Base-by-base conservation (phyloP, 2,113 vertebrate species). In the Leptocoma aspasia region DNA sequence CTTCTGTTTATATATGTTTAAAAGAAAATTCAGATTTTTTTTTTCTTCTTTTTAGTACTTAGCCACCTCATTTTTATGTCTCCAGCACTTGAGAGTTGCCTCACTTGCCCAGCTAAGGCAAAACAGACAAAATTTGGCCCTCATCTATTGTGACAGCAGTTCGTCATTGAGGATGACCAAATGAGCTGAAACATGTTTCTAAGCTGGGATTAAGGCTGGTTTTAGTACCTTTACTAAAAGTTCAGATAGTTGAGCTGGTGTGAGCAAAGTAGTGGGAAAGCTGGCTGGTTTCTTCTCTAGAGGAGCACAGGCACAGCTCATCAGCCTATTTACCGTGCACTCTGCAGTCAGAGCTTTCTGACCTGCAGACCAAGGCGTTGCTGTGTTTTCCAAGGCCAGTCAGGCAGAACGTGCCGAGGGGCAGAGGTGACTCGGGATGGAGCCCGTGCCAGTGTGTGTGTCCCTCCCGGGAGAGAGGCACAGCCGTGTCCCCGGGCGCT, bases 21-120 rank as follows among this genome's bases (percentile, higher is more conserved):
- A 50, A 81, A 71, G 52, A 56, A 66, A 66, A 39, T 39, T 75
- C 54, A 12, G 31, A 60, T 30, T 37, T 78, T 77, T 76, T 68
- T 80, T 63, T 89, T 22, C 26, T 35, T 17, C 33, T 28, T 86
- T 92, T 85, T 71, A 86, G 66, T 4, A 54, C 28, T 89, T 80
- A 83, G 69, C 71, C 65, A 78, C 50, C 60, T 91, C 42, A 19
- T 81, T 89, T 94, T 94, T 93, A 54, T 26, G 68, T 82, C 76
- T 89, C 65, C 50, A 44, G 70, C 66, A 19, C 47, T 66, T 63
- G 71, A 75, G 68, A 68, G 47, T n/a, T 52, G 68, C 92, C 90
- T 96, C 30, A 2, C 44, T 78, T 8, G 20, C 31, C 39, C 57
- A 63, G 69, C 64, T 83, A 20, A 68, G 70, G 17, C 7, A 37